Base-by-base conservation (phyloP, 1,140 invertebrate genomes). In the Pseudomyrmex concolor region DNA sequence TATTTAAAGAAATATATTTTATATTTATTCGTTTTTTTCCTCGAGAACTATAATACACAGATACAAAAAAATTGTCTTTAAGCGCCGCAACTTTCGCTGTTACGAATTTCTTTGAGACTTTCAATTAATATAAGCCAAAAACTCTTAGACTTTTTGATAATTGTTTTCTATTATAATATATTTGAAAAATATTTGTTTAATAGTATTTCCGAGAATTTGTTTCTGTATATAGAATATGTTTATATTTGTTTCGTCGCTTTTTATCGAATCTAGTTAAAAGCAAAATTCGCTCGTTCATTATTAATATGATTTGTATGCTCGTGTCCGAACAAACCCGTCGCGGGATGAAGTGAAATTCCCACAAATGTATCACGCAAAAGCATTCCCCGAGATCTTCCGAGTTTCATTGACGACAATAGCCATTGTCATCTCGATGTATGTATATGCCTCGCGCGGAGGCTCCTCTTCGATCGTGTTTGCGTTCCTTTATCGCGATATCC, bases 281-380 rank as follows among this genome's bases (percentile, higher is more conserved):
- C 17, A 64, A 63, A 74, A 71, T 83, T 87, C 60, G 67, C n/a
- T n/a, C 15, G 43, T 19, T 59, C 45, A 12, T 80, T 12, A 59
- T 50, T 86, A 83, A 71, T 15, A 8, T 10, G 22, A 19, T 55
- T 77, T 8, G 12, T 54, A 43, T 13, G 50, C 51, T 82, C 48
- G 10, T 13, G 72, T 86, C 51, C 70, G 15, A 57, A 45, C 4
- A 55, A n/a, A 10, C 8, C 54, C 54, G n/a, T 25, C n/a, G 22
- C 17, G 34, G 34, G 34, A 74, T 70, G 68, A 86, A 86, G 86
- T 85, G 85, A 85, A 86, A 86, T 86, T 86, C 34, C 19, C 64
- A 76, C 63, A 74, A 83, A 83, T 86, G 84, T 76, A 86, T 86
- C 72, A 84, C 50, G 50, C 54, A 60, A 71, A 84, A 86, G 80